phyloP scores from a whole-genome alignment of 2,888 invertebrate species.

The Phrixothrix hirtus region DNA sequence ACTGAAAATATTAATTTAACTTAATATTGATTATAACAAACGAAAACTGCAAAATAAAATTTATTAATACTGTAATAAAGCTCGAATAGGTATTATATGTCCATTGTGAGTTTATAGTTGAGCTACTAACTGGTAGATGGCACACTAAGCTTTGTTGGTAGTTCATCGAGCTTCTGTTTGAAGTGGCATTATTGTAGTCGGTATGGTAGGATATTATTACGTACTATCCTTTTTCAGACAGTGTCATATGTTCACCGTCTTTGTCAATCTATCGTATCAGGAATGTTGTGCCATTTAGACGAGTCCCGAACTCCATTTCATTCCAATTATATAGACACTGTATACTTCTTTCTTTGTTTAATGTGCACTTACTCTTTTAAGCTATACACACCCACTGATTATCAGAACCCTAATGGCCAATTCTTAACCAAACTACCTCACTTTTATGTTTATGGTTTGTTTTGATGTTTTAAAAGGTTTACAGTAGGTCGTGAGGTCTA shows the following conservation, averaged over 20 bases:
- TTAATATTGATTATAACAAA: too few species aligned
- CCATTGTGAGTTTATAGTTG: slow-evolving; percentile 40
- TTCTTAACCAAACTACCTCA: slow-evolving; percentile 29
- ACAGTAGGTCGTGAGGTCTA: slow-evolving; percentile 44
- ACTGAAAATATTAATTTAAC: neutral
- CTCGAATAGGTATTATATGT: slow-evolving; percentile 3
- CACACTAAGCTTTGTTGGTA: slow-evolving; percentile 30
- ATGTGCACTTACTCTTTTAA: slow-evolving; percentile 25
- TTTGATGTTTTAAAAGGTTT: slow-evolving; percentile 43
- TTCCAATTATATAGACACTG: slow-evolving; percentile 10
- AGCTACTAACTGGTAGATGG: slow-evolving; percentile 53
- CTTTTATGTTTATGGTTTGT: slow-evolving; percentile 48
- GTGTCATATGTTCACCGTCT: slow-evolving; percentile 4
- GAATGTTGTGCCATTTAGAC: slow-evolving; percentile 22
- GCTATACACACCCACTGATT: slow-evolving; percentile 36
- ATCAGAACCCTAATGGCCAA: slow-evolving; percentile 41
- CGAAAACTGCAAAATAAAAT: neutral
- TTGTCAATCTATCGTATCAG: slow-evolving; percentile 11
- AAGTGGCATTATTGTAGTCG: slow-evolving; percentile 34
- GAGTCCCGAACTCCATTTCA: slow-evolving; percentile 13
- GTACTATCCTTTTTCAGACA: slow-evolving; percentile 2
- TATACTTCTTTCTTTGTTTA: slow-evolving; percentile 25
- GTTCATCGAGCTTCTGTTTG: slow-evolving; percentile 14
- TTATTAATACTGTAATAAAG: slow-evolving; percentile 6
- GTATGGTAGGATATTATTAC: slow-evolving; percentile 20